Evolutionary conservation across 2,113 vertebrate species (phyloP), one percentile per base, ranked within the genome.

Genomic region (Tychaedon coryphoeus): DNA sequence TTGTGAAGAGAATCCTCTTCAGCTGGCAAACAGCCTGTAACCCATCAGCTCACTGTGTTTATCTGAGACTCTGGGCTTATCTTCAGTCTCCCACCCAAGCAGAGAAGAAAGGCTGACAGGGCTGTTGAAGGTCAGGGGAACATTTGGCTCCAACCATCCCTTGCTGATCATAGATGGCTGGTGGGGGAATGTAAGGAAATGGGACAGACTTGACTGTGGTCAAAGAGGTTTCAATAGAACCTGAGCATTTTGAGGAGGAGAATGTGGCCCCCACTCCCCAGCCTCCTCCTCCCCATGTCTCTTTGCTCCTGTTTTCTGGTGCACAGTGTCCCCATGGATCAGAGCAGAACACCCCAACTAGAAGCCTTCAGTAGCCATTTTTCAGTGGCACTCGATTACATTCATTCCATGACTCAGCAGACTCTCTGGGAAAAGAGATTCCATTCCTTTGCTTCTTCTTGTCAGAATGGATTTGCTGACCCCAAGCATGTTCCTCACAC

Each of bases 381-480:
- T 65, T 73, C 85, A 73, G 85, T 73, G 78, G 85, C 66, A 61
- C 33, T 16, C 65, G 50, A 36, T 79, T 86, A n/a, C 81, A 45
- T 82, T 65, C 45, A 90, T 43, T 64, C 85, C 85, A 26, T 60
- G 47, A 25, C 14, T 88, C 73, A 72, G 42, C 54, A 64, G 90
- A 25, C 96, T 94, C 78, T 86, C 88, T 83, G 74, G 78, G 87
- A 72, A 88, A 94, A 95, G 74, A 75, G 88, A 95, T 92, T 96
- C 95, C 58, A 83, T 92, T 93, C 62, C 78, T 90, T 50, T 42
- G 50, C 88, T 94, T 79, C 90, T 92, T 94, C 81, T 54, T 93
- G 93, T 95, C 93, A 95, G 88, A 90, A 70, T 45, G 92, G 90
- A 96, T 96, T 95, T 96, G 76, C 85, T 93, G 93, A 96, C 96